phyloP scores from a whole-genome alignment of 2,797 vertebrate species.

The Synanceia verrucosa region DNA sequence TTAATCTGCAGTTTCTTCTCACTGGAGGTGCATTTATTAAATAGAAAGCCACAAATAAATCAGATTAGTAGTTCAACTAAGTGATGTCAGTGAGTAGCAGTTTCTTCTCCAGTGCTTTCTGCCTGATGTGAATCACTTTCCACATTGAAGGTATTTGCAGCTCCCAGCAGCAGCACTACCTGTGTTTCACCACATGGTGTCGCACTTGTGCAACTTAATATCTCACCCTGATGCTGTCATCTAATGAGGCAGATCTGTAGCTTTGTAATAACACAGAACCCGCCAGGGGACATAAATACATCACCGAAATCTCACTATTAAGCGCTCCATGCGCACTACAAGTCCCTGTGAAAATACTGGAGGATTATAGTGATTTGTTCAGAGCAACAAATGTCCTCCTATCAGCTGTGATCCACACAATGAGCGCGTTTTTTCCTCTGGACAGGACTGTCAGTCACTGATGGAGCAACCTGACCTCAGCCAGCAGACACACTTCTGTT shows the following conservation, averaged over 20 bases:
- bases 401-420: slow-evolving; percentile 29
- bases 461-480: slow-evolving; percentile 52
- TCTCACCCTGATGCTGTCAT: neutral
- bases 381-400: slow-evolving; percentile 34
- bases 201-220: slow-evolving; percentile 50
- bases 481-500: slow-evolving; percentile 70
- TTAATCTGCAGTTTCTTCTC: neutral
- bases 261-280: slow-evolving; percentile 9
- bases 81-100: neutral
- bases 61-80: neutral
- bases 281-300: slow-evolving; percentile 3
- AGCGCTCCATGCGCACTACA: slow-evolving; percentile 5
- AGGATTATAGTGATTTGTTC: slow-evolving; percentile 58
- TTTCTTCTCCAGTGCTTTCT: neutral
- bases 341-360: slow-evolving; percentile 36
- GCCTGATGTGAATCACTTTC: neutral
- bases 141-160: neutral
- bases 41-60: neutral
- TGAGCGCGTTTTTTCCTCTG: slow-evolving; percentile 6
- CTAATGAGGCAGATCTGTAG: slow-evolving; percentile 17
- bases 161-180: slow-evolving; percentile 7
- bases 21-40: neutral
- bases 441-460: slow-evolving; percentile 29
- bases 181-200: slow-evolving; percentile 50
- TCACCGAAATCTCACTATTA: slow-evolving; percentile 16